phyloP scores from a whole-genome alignment of 2,797 vertebrate species.

The Xenopus petersii region DNA sequence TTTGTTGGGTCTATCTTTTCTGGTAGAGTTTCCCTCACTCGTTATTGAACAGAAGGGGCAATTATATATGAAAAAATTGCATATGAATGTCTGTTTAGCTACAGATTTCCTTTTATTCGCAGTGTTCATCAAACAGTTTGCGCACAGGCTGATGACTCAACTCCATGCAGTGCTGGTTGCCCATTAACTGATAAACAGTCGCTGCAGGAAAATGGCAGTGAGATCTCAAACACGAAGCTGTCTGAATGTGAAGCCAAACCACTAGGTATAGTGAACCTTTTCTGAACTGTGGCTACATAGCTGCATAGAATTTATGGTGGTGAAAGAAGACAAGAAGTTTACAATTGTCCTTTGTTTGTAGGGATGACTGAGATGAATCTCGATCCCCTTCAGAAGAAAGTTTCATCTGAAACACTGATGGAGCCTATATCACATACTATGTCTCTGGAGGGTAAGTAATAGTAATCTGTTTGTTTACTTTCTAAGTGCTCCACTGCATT shows the following conservation, averaged over 20 bases:
- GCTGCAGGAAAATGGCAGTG: constrained; percentile 13
- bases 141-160: constrained; percentile 1
- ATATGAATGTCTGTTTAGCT: too few relatives aligned
- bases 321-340: background rate
- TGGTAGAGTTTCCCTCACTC: too few relatives aligned
- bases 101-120: too few relatives aligned
- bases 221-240: constrained; percentile 30
- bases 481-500: too few relatives aligned
- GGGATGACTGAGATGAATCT: constrained; percentile 3
- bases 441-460: constrained; percentile 8
- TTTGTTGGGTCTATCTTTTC: too few relatives aligned
- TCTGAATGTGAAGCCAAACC: constrained; percentile 63
- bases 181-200: constrained; percentile 14
- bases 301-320: too few relatives aligned
- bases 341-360: background rate
- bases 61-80: too few relatives aligned
- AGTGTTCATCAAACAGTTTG: constrained; percentile 30
- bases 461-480: too few relatives aligned
- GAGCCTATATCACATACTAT: background rate
- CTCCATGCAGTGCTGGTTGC: background rate
- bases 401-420: constrained; percentile 20
- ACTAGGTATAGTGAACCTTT: constrained; percentile 57
- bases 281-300: too few relatives aligned
- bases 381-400: constrained; percentile 4
- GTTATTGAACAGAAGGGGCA: too few relatives aligned